Evolutionary conservation across 2,888 invertebrate genomes (phyloP).

Genomic region (Lamellibrachia columna): DNA sequence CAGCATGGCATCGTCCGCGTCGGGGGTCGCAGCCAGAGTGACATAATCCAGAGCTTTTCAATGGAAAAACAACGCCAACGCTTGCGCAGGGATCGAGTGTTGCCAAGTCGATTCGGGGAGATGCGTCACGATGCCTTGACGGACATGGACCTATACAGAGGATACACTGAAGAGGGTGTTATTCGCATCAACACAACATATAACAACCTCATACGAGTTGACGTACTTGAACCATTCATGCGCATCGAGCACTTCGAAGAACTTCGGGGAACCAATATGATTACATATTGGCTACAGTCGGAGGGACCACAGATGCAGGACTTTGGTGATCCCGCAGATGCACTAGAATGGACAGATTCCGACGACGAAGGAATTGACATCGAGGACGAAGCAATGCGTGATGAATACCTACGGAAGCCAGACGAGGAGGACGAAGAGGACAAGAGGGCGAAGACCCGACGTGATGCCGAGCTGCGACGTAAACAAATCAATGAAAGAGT

Average conservation of each 20-base stretch:
- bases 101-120: neutral
- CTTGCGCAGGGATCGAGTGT: neutral
- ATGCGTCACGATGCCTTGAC: neutral
- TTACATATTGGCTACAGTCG: neutral
- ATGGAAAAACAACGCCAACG: constrained; percentile 21
- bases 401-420: neutral
- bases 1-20: constrained; percentile 53
- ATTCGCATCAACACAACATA: neutral
- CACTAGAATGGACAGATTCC: neutral
- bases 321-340: neutral
- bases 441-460: neutral
- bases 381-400: neutral
- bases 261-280: neutral
- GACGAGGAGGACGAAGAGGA: neutral
- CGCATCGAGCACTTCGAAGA: neutral
- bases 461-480: neutral
- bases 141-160: neutral
- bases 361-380: constrained; percentile 13
- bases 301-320: neutral
- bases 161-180: neutral
- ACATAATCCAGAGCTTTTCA: constrained; percentile 46
- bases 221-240: neutral
- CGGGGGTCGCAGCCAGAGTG: constrained; percentile 53
- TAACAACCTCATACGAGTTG: neutral
- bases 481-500: neutral